These are phyloP conservation scores for Psammodynastes pulverulentus DNA, from an alignment of 2,113 vertebrate genomes.

Conservation along the genomic window DNA sequence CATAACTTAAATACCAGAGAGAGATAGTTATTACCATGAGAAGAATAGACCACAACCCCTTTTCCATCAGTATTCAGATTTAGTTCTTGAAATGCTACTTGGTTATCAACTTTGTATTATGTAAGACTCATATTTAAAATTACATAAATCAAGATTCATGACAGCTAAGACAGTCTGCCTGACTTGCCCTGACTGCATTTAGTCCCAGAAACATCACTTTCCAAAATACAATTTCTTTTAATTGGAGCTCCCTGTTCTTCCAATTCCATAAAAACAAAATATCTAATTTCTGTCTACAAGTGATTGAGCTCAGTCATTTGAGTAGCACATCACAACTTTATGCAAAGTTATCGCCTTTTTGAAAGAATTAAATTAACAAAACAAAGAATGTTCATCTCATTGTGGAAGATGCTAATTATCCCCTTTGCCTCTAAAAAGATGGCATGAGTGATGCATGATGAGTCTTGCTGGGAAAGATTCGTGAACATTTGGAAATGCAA, in stretches of 20 bases:
- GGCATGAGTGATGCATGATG: slow-evolving; percentile 73
- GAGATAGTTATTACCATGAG: not conserved
- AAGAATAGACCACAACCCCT: not conserved
- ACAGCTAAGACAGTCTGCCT: slow-evolving; percentile 57
- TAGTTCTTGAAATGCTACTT: not conserved
- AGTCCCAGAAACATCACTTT: slow-evolving; percentile 74
- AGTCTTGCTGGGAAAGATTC: slow-evolving; percentile 68
- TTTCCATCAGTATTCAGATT: not conserved
- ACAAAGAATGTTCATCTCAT: slow-evolving; percentile 74
- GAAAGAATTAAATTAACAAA: slow-evolving; percentile 78
- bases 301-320: slow-evolving; percentile 74
- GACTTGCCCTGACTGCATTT: slow-evolving; percentile 75
- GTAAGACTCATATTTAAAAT: not conserved
- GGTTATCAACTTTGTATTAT: not conserved
- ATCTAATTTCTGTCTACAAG: slow-evolving; percentile 72
- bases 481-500: slow-evolving; percentile 71
- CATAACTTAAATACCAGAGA: not conserved
- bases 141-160: not conserved
- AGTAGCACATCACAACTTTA: slow-evolving; percentile 75
- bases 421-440: slow-evolving; percentile 71
- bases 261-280: slow-evolving; percentile 66
- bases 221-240: slow-evolving; percentile 73
- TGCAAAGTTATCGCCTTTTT: slow-evolving; percentile 77
- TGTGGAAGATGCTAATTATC: slow-evolving; percentile 79
- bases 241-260: slow-evolving; percentile 64